Evolutionary conservation across 2,113 vertebrate genomes (phyloP).

Genomic region (Ailurus styani): DNA sequence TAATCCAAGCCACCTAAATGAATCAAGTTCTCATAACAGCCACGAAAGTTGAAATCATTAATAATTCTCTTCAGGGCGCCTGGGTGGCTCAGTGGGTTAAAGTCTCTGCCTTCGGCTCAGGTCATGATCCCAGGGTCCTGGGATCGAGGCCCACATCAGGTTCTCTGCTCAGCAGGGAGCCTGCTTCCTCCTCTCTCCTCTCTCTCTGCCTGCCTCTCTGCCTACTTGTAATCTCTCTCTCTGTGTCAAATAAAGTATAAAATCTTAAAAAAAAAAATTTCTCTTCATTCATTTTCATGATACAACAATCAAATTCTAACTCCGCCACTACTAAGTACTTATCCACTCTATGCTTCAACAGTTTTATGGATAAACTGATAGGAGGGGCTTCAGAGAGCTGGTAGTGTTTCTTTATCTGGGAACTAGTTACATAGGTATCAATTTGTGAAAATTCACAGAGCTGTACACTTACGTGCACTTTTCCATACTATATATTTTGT

Average conservation of each 20-base stretch:
- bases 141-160: too few relatives aligned
- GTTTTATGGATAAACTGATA: not conserved
- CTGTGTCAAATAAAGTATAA: too few relatives aligned
- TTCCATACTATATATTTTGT: not conserved
- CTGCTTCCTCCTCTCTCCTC: too few relatives aligned
- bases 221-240: too few relatives aligned
- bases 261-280: too few relatives aligned
- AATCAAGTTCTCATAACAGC: not conserved
- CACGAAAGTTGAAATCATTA: not conserved
- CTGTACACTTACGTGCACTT: not conserved
- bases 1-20: not conserved
- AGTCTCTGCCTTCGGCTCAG: too few relatives aligned
- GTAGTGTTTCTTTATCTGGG: not conserved
- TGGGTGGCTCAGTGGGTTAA: too few relatives aligned
- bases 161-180: too few relatives aligned
- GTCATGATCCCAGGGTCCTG: too few relatives aligned
- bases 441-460: not conserved
- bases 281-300: not conserved
- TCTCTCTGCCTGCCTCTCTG: too few relatives aligned
- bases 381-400: not conserved
- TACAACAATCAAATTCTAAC: not conserved
- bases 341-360: not conserved
- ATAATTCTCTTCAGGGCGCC: not conserved
- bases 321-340: not conserved
- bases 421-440: not conserved